phyloP scores from a whole-genome alignment of 1,140 invertebrate species.

The Bombus breviceps region DNA sequence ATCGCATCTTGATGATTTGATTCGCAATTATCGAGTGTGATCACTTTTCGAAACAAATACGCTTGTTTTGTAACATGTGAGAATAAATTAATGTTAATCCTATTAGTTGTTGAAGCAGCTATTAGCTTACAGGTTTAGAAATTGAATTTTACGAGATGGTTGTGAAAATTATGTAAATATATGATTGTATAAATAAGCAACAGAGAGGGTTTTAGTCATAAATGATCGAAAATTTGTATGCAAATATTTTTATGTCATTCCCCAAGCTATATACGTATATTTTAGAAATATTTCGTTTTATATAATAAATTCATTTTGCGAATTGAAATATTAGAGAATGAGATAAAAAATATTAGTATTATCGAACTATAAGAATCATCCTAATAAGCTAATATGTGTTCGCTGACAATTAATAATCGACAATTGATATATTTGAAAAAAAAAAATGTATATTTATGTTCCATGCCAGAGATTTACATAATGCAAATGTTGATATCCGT shows the following conservation, averaged over 20 bases:
- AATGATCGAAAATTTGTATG: not conserved
- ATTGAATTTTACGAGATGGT: not conserved
- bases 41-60: slow-evolving; percentile 18
- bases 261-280: not conserved
- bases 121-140: not conserved
- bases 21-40: not conserved
- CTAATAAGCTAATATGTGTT: not conserved
- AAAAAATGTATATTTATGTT: slow-evolving; percentile 3
- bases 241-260: not conserved
- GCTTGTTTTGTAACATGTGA: not conserved
- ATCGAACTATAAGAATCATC: not conserved
- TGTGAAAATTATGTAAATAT: slow-evolving; percentile 5
- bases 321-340: not conserved
- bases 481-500: slow-evolving; percentile 11
- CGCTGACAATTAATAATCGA: not conserved
- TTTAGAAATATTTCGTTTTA: no score
- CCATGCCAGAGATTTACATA: slow-evolving; percentile 44
- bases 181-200: not conserved
- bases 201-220: slow-evolving; percentile 3
- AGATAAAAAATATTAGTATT: not conserved
- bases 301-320: not conserved
- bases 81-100: not conserved
- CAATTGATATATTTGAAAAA: not conserved
- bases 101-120: slow-evolving; percentile 31
- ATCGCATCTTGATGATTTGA: slow-evolving; percentile 1